Conservation (phyloP, 1,140 invertebrate species). For the Penaeus indicus region DNA sequence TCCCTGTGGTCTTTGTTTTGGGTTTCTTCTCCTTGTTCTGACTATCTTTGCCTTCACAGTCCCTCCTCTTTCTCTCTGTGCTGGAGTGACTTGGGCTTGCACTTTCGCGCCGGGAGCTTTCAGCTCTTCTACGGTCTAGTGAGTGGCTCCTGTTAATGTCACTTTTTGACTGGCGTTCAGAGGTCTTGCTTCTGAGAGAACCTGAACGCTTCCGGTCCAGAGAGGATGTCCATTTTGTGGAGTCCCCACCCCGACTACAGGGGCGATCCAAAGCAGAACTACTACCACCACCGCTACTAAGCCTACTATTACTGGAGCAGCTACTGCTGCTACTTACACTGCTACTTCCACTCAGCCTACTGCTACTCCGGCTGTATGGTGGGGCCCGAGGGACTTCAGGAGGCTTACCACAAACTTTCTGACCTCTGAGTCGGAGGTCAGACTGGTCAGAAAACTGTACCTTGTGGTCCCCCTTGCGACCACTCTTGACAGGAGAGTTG, state of each 20-base stretch:
- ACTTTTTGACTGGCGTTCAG: slow-evolving; percentile 48
- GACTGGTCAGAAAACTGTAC: slow-evolving; percentile 63
- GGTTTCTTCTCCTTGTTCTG: slow-evolving; percentile 55
- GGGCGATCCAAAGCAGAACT: slow-evolving; percentile 38
- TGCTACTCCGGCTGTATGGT: slow-evolving; percentile 61
- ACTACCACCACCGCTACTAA: slow-evolving; percentile 44
- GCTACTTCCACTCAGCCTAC: slow-evolving; percentile 60
- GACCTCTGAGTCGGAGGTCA: slow-evolving; percentile 47
- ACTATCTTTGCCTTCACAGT: slow-evolving; percentile 45
- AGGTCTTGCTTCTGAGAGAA: slow-evolving; percentile 47
- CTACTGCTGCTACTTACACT: slow-evolving; percentile 61
- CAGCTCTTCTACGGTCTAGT: slow-evolving; percentile 58
- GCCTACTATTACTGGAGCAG: slow-evolving; percentile 46
- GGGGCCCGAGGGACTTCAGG: slow-evolving; percentile 63
- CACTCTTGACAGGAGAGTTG: slow-evolving; percentile 54
- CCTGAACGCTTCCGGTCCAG: slow-evolving; percentile 60
- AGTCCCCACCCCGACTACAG: slow-evolving; percentile 13
- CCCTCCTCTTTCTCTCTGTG: slow-evolving; percentile 53
- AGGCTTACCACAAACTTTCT: slow-evolving; percentile 63
- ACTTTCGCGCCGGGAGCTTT: slow-evolving; percentile 43
- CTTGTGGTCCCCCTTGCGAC: slow-evolving; percentile 62
- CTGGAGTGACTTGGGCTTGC: slow-evolving; percentile 48
- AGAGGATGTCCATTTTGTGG: slow-evolving; percentile 59
- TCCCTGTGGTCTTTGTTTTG: slow-evolving; percentile 28
- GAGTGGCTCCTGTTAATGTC: slow-evolving; percentile 54